Evolutionary conservation across 2,888 invertebrate species (phyloP), one percentile per base, ranked within the genome.

Genomic region (Heteromurus nitidus): DNA sequence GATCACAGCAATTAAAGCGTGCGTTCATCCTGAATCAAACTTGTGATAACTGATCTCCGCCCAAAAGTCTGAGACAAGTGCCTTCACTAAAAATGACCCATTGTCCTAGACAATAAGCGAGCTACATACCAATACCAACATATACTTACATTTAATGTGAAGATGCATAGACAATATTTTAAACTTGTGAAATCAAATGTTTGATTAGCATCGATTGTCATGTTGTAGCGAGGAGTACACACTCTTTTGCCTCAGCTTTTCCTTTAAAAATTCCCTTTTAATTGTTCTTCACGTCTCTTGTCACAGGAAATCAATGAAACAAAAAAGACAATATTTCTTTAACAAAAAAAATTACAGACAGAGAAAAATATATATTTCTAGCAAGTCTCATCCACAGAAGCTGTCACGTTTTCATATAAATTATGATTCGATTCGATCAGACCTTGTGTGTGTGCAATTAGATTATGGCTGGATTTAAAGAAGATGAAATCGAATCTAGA

Each of bases 391-490:
- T n/a, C n/a, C n/a, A n/a, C n/a, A 24, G 44, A 72, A 28, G 47
- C 62, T 62, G 72, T 73, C 72, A 73, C 70, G 62, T 30, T 36
- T 53, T 53, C n/a, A 26, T 28, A 42, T n/a, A 70, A 55, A 73
- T 36, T 73, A 62, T 58, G 20, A 26, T 62, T 62, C 16, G 36
- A 36, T 69, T 50, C 20, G 47, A 50, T 50, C 22, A 44, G 47
- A 72, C 44, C 26, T 69, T 72, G 70, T n/a, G n/a, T n/a, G n/a
- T n/a, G n/a, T 62, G 20, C 30, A 73, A 73, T 73, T 62, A 73
- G 62, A 62, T 22, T 47, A 50, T 72, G 26, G 20, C 20, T 53
- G 5, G n/a, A 31, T 62, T 62, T 20, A 11, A 36, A 16, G 13
- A 36, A 20, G 18, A 42, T 22, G 42, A 36, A 65, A 24, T 65